Percentiles rank a stretch among this genome's conserved stretches.
Evolutionary conservation across 2,888 invertebrate species (phyloP).

Genomic region (Luffia ferchaultella): DNA sequence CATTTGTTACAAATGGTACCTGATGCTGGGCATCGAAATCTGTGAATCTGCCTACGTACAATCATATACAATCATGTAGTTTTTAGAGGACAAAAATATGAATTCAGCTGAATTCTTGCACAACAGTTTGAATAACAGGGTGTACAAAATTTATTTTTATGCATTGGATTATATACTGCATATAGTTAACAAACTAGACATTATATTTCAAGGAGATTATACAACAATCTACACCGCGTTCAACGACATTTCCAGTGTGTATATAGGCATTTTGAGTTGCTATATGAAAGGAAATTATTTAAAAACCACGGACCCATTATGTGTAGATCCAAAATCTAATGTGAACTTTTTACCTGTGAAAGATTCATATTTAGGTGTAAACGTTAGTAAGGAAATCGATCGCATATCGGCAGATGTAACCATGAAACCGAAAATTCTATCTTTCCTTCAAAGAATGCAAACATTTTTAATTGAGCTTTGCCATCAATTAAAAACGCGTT

Average conservation of each 20-base stretch:
- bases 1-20: too few relatives aligned
- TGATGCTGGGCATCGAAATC: too few relatives aligned
- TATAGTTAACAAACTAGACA: not conserved
- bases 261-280: not conserved
- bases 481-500: conserved; percentile 7
- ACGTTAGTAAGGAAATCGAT: conserved; percentile 6
- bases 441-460: conserved; percentile 8
- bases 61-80: too few relatives aligned
- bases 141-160: too few relatives aligned
- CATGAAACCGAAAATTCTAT: conserved; percentile 6
- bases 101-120: too few relatives aligned
- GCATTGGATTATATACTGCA: not conserved
- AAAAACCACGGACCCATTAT: not conserved
- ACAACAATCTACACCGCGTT: not conserved
- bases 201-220: not conserved
- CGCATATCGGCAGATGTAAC: conserved; percentile 3
- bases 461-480: conserved; percentile 7
- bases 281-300: too few relatives aligned
- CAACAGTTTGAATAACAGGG: too few relatives aligned
- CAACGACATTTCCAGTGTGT: not conserved
- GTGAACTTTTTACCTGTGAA: conserved; percentile 7
- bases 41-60: too few relatives aligned
- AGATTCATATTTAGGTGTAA: conserved; percentile 5
- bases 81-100: too few relatives aligned
- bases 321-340: conserved; percentile 4